Evolutionary conservation across 2,113 vertebrate species (phyloP).

Genomic region (Semicossyphus pulcher): DNA sequence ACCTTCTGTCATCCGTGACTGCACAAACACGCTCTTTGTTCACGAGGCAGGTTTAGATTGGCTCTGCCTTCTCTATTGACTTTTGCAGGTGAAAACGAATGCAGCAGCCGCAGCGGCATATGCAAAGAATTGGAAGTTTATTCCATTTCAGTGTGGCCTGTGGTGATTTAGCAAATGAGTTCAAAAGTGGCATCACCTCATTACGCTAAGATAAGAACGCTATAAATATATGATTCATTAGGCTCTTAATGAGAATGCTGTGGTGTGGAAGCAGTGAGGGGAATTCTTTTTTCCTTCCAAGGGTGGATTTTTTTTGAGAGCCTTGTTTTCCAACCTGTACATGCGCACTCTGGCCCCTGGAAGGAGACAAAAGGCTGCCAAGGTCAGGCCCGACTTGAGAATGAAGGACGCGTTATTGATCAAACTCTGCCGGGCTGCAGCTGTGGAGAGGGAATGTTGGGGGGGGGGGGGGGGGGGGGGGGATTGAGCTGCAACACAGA

Average conservation of each 20-base stretch:
- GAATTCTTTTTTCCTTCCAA: slow-evolving; percentile 61
- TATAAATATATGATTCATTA: slow-evolving; percentile 81
- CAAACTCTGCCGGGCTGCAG: slow-evolving; percentile 81
- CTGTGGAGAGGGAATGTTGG: slow-evolving; percentile 71
- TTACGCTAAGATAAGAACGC: slow-evolving; percentile 76
- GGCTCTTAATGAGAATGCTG: slow-evolving; percentile 73
- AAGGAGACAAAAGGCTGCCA: slow-evolving; percentile 86
- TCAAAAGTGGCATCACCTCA: slow-evolving; percentile 74
- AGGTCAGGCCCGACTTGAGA: slow-evolving; percentile 83
- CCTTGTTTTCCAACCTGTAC: slow-evolving; percentile 80
- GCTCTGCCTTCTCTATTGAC: background rate
- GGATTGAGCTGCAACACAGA: slow-evolving; percentile 63
- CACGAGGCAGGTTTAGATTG: background rate
- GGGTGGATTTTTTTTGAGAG: slow-evolving; percentile 68
- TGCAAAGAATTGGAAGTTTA: slow-evolving; percentile 59
- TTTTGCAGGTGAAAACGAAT: slow-evolving; percentile 38
- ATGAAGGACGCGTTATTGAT: slow-evolving; percentile 87
- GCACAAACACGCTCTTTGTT: slow-evolving; percentile 39
- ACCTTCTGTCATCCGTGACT: slow-evolving; percentile 31
- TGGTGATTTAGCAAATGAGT: slow-evolving; percentile 72
- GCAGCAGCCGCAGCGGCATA: slow-evolving; percentile 17
- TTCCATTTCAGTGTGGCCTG: slow-evolving; percentile 55
- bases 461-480: slow-evolving; percentile 15
- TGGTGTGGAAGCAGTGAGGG: slow-evolving; percentile 50
- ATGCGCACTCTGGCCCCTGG: slow-evolving; percentile 82